Conservation (phyloP, 2,113 vertebrate genomes). For the Oplegnathus fasciatus region DNA sequence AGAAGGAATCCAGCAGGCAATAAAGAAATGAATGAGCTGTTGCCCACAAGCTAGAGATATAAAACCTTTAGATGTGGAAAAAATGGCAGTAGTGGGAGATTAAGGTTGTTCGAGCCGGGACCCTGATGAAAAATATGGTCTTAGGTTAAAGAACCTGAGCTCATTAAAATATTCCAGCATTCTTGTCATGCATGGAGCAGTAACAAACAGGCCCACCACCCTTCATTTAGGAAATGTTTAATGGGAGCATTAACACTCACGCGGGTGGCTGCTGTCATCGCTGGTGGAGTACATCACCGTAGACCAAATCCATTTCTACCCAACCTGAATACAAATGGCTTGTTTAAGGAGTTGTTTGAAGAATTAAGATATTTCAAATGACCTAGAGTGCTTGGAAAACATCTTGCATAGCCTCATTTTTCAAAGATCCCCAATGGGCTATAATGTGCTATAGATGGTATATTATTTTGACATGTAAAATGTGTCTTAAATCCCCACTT, state of each 20-base stretch:
- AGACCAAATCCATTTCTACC: conserved; percentile 48
- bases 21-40: conserved; percentile 33
- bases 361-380: conserved; percentile 61
- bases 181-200: conserved; percentile 35
- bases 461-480: conserved; percentile 52
- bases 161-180: conserved; percentile 54
- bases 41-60: conserved; percentile 20
- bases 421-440: conserved; percentile 33
- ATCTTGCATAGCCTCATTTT: conserved; percentile 48
- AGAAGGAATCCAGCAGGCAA: conserved; percentile 15
- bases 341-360: conserved; percentile 60
- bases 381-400: conserved; percentile 55
- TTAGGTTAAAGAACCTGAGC: conserved; percentile 2
- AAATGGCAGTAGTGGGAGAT: conserved; percentile 20
- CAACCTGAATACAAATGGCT: conserved; percentile 67
- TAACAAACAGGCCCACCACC: conserved; percentile 58
- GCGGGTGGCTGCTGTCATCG: conserved; percentile 52
- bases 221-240: conserved; percentile 67
- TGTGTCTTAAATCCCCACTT: conserved; percentile 44
- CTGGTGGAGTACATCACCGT: conserved; percentile 52
- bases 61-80: neutral
- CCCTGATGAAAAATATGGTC: conserved; percentile 17
- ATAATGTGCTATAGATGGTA: conserved; percentile 12
- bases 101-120: conserved; percentile 5
- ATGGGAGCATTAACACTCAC: conserved; percentile 62